Evolutionary conservation across 2,888 invertebrate species (phyloP).

Genomic region (Megamerina dolium): DNA sequence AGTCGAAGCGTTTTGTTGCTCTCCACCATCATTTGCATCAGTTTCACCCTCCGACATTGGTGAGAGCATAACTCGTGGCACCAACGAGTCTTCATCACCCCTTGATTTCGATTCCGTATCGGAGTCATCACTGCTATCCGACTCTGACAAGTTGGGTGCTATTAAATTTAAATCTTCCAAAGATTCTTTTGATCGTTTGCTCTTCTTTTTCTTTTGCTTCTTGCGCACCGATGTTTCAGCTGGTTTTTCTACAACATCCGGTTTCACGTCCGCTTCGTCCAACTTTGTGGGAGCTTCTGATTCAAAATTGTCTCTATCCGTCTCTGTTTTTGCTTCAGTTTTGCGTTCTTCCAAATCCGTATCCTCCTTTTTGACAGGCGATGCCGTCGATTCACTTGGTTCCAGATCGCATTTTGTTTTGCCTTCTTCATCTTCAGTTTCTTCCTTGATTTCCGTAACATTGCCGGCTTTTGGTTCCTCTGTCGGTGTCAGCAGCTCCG

Average conservation of each 20-base stretch:
- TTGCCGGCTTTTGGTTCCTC: background rate
- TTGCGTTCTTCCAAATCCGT: conserved; percentile 9
- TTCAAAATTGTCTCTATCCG: conserved; percentile 9
- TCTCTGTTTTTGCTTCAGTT: conserved; percentile 2
- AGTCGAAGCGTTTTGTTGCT: conserved; percentile 1
- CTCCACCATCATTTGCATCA: conserved; percentile 18
- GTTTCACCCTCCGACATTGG: conserved; percentile 43
- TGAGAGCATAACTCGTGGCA: conserved; percentile 43
- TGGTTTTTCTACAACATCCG: conserved; percentile 20
- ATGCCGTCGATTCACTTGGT: background rate
- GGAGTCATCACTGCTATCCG: conserved; percentile 69
- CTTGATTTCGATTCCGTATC: conserved; percentile 30
- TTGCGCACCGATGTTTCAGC: conserved; percentile 33
- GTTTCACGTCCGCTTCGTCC: background rate
- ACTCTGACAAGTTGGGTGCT: conserved; percentile 76
- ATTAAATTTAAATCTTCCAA: conserved; percentile 66
- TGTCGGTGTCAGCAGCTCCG: background rate
- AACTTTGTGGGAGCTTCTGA: background rate
- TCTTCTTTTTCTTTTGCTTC: conserved; percentile 42
- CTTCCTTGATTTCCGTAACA: background rate
- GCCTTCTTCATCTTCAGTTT: background rate
- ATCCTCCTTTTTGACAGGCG: background rate
- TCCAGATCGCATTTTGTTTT: conserved; percentile 1
- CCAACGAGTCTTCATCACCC: conserved; percentile 27
- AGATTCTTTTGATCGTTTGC: conserved; percentile 41